Conservation (phyloP, 2,797 vertebrate species). For the Chelidonichthys spinosus region DNA sequence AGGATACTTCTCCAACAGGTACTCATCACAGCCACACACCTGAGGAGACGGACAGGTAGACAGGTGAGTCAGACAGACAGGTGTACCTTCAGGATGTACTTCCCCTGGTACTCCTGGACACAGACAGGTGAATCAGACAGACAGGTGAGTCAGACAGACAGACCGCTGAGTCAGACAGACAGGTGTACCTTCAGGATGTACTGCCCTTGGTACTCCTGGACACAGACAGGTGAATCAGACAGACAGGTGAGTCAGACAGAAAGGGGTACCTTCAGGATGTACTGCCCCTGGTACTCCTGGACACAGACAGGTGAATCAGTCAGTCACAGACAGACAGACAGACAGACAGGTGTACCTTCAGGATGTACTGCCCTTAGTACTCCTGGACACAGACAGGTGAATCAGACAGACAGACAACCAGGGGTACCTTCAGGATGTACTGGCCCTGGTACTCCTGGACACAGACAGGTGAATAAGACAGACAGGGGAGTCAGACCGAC, state of each 20-base stretch:
- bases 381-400: conserved; percentile 77
- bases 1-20: conserved; percentile 85
- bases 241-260: conserved; percentile 32
- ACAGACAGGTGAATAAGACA: conserved; percentile 62
- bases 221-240: conserved; percentile 1
- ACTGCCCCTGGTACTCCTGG: conserved; percentile 87
- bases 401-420: neutral
- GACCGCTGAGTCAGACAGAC: conserved; percentile 37
- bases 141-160: conserved; percentile 27
- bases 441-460: conserved; percentile 21
- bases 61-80: conserved; percentile 8
- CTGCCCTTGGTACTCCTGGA: too few species aligned
- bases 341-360: conserved; percentile 65
- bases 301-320: conserved; percentile 44
- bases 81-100: neutral
- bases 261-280: conserved; percentile 80
- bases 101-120: neutral
- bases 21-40: conserved; percentile 88
- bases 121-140: neutral
- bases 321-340: too few species aligned
- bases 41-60: conserved; percentile 53
- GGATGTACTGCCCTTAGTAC: conserved; percentile 87
- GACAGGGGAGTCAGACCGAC: conserved; percentile 37
- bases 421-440: conserved; percentile 58
- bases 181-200: neutral